A percentile compares a stretch with the other conserved stretches of the same genome.
phyloP scores from a whole-genome alignment of 1,140 invertebrate genomes.

The Conus betulinus region DNA sequence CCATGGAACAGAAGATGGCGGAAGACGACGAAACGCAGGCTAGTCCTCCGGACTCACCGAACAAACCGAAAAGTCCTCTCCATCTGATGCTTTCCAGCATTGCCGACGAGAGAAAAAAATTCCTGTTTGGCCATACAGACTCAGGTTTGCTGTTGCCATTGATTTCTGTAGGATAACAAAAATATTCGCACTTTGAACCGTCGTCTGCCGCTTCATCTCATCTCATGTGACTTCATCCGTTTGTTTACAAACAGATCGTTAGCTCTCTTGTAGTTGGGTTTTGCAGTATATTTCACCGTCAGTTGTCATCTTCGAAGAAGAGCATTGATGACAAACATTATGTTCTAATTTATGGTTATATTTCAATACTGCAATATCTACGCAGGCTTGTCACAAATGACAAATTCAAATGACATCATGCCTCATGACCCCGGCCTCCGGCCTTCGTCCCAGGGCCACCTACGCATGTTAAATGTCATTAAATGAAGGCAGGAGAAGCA shows the following conservation, averaged over 20 bases:
- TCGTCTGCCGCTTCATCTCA: background rate
- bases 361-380: no score
- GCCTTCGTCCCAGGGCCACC: no score
- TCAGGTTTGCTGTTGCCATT: conserved; percentile 27
- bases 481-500: no score
- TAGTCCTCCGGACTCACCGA: conserved; percentile 19
- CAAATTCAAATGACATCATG: no score
- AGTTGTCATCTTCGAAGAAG: no score
- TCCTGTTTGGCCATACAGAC: conserved; percentile 38
- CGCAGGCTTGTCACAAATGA: no score
- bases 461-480: no score
- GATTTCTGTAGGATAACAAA: background rate
- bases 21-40: conserved; percentile 27
- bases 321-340: no score
- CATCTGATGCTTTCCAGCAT: conserved; percentile 60
- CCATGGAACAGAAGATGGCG: conserved; percentile 37
- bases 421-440: no score
- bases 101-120: conserved; percentile 54
- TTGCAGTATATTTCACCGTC: no score
- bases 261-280: no score
- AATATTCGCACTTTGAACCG: background rate
- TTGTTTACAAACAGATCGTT: background rate
- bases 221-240: background rate
- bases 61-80: conserved; percentile 44
- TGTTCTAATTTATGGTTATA: no score